Base-by-base conservation (phyloP, 2,888 invertebrate species). In the Pogonocherus hispidulus region DNA sequence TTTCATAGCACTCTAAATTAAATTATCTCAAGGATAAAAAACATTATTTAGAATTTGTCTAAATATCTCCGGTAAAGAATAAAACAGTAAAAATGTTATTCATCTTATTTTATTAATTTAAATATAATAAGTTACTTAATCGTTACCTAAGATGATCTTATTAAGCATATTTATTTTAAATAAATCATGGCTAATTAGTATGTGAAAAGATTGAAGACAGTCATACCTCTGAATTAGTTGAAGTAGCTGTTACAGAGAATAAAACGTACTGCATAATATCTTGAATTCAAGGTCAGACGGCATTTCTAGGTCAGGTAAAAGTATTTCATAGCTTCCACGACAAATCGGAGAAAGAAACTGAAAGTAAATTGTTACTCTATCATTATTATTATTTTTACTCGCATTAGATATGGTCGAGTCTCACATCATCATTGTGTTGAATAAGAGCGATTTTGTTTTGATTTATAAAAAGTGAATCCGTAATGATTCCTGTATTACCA, bases 231-330 rank as follows among this genome's bases (percentile, higher is more conserved):
- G 27, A 55, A 47, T 20, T 52, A 54, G n/a, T n/a, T 52, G 27
- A 20, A 56, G 41, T 35, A 23, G 37, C 44, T 37, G 56, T 47
- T 35, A 47, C 46, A 44, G 54, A 51, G 18, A 47, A 46, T 20
- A 66, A 60, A 66, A 32, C 35, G 35, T 60, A 9, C 32, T 55
- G 63, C 63, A 63, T 63, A 57, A 62, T 65, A 51, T 56, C 65
- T 49, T n/a, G 51, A n/a, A 51, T 69, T 65, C 69, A 69, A 65
- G 69, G 69, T 66, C 62, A 44, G 46, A 54, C 60, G 19, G 51
- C 68, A 68, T 68, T 68, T 62, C 65, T 69, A 66, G 69, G 69
- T 69, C 69, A 51, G 56, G 69, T 69, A 69, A 69, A 69, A 69
- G 69, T 69, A 49, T 35, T 37, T 20, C 51, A 63, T 54, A 47